Conservation (phyloP, 2,888 invertebrate species). For the Drosophila leonis region DNA sequence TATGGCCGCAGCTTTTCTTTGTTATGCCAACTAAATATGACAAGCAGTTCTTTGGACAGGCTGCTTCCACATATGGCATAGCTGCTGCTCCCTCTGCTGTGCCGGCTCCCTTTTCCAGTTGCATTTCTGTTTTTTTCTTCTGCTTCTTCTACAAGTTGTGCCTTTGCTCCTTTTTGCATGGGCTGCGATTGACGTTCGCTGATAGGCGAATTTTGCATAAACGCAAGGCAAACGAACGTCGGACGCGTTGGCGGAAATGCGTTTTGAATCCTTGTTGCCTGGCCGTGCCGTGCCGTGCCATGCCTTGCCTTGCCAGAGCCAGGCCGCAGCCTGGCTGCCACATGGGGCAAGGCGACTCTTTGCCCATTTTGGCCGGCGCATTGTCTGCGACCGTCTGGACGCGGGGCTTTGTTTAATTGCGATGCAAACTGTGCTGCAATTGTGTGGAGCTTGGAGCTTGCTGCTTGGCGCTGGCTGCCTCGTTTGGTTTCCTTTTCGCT, state of each 20-base stretch:
- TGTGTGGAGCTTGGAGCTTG: constrained; percentile 15
- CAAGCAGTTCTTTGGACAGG: constrained; percentile 49
- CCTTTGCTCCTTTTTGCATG: constrained; percentile 10
- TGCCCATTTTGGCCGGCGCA: constrained; percentile 57
- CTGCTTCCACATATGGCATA: constrained; percentile 60
- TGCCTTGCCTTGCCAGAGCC: constrained; percentile 16
- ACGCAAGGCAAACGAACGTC: constrained; percentile 55
- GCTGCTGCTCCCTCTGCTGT: not conserved
- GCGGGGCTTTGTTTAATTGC: constrained; percentile 78
- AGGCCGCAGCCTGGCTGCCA: constrained; percentile 27
- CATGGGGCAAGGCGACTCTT: constrained; percentile 41
- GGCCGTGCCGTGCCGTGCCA: constrained; percentile 8
- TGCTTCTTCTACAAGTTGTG: constrained; percentile 10
- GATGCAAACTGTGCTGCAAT: constrained; percentile 48
- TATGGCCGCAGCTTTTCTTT: constrained; percentile 62
- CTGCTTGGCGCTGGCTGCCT: constrained; percentile 18
- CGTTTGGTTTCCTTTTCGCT: constrained; percentile 37
- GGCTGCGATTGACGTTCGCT: constrained; percentile 59
- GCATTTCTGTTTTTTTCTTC: not conserved
- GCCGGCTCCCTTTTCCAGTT: not conserved
- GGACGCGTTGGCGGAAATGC: constrained; percentile 71
- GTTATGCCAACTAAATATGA: constrained; percentile 76
- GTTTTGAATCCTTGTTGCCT: constrained; percentile 68
- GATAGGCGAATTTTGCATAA: constrained; percentile 72
- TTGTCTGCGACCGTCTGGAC: constrained; percentile 50